Percentiles rank a stretch among this genome's conserved stretches.
phyloP scores from a whole-genome alignment of 1,140 invertebrate species.

The Camponotus vicinus region DNA sequence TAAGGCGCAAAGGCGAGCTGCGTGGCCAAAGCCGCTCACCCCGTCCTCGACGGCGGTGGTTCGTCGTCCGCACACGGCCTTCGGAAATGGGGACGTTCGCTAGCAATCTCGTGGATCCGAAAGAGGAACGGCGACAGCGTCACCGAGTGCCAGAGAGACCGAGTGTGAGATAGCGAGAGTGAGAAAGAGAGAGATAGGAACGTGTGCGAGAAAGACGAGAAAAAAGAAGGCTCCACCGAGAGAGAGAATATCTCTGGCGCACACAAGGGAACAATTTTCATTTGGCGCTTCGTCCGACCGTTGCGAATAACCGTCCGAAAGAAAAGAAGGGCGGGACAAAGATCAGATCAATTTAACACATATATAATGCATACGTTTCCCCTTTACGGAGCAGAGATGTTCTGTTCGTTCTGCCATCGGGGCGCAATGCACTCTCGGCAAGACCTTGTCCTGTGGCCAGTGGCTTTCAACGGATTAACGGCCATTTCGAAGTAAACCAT shows the following conservation, averaged over 20 bases:
- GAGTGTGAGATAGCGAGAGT: conserved; percentile 31
- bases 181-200: conserved; percentile 5
- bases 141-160: conserved; percentile 23
- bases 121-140: conserved; percentile 51
- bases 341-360: conserved; percentile 35
- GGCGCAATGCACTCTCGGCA: conserved; percentile 51
- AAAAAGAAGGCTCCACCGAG: neutral
- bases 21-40: conserved; percentile 81
- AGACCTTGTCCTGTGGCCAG: conserved; percentile 52
- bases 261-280: conserved; percentile 25
- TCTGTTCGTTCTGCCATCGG: conserved; percentile 25
- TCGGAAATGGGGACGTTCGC: conserved; percentile 80
- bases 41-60: conserved; percentile 83
- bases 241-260: conserved; percentile 21
- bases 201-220: conserved; percentile 10
- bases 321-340: conserved; percentile 4
- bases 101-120: conserved; percentile 66
- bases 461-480: conserved; percentile 50
- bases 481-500: conserved; percentile 1
- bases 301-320: conserved; percentile 6
- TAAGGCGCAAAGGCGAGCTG: conserved; percentile 67
- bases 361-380: conserved; percentile 14
- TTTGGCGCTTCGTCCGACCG: neutral
- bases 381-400: conserved; percentile 33
- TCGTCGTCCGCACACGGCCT: conserved; percentile 84